Evolutionary conservation across 1,140 invertebrate genomes (phyloP).

Genomic region (Coptotermes formosanus): DNA sequence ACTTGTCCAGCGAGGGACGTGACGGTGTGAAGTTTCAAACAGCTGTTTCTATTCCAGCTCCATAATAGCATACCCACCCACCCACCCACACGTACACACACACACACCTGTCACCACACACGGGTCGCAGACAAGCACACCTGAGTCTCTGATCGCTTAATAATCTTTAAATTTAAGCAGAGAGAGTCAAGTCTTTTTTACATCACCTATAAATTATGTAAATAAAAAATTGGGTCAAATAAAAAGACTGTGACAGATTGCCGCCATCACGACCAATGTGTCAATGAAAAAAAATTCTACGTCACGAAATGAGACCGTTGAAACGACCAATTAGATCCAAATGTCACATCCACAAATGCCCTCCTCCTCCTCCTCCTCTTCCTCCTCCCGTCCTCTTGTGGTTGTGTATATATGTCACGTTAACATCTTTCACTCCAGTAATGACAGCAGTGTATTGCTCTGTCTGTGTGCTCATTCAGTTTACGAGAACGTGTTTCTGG

Average conservation of each 20-base stretch:
- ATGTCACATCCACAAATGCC: neutral
- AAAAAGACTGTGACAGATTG: constrained; percentile 14
- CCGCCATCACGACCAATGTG: neutral
- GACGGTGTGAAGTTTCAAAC: too few species aligned
- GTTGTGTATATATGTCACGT: neutral
- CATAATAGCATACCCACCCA: too few species aligned
- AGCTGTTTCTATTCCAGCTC: too few species aligned
- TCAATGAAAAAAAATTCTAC: neutral
- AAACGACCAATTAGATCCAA: neutral
- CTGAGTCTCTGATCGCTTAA: too few species aligned
- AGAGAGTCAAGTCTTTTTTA: neutral
- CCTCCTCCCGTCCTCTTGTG: neutral
- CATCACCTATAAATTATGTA: neutral
- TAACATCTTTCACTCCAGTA: neutral
- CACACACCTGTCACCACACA: neutral
- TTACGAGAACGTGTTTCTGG: too few species aligned
- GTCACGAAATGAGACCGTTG: neutral
- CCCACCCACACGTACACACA: too few species aligned
- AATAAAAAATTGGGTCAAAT: neutral
- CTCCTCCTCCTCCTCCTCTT: neutral
- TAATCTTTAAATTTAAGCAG: neutral
- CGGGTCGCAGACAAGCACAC: too few species aligned
- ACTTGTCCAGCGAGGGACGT: too few species aligned
- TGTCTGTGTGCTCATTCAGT: neutral
- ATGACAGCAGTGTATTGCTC: neutral